phyloP scores from a whole-genome alignment of 2,888 invertebrate genomes.

The Halocaridina rubra region DNA sequence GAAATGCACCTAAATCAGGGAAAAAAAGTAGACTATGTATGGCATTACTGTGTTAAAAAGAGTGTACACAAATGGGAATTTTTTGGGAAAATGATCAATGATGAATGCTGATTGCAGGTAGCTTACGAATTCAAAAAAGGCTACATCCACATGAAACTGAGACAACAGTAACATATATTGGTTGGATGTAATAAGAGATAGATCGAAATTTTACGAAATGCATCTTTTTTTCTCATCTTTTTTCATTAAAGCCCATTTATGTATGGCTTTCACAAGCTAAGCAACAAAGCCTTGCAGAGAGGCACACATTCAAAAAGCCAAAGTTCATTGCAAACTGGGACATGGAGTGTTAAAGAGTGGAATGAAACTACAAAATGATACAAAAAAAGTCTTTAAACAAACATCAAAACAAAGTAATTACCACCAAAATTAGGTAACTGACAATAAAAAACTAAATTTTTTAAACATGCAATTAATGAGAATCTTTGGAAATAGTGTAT shows the following conservation, averaged over 20 bases:
- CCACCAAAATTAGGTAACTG: too few species aligned
- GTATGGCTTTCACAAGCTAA: slow-evolving; percentile 1
- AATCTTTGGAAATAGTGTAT: too few species aligned
- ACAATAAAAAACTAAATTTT: too few species aligned
- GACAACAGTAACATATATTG: too few species aligned
- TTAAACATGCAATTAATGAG: too few species aligned
- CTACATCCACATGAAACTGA: neutral
- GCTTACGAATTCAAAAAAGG: too few species aligned
- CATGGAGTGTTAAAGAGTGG: neutral
- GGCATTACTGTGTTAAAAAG: slow-evolving; percentile 44
- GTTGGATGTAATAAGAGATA: too few species aligned
- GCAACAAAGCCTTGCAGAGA: neutral
- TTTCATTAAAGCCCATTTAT: slow-evolving; percentile 27
- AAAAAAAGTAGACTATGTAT: neutral
- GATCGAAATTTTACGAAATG: too few species aligned
- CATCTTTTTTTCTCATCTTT: neutral
- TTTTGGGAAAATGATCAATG: too few species aligned
- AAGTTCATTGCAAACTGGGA: neutral
- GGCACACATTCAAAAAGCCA: neutral
- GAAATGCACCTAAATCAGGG: neutral
- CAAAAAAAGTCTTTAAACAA: too few species aligned
- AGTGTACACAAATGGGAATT: slow-evolving; percentile 35
- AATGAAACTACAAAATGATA: too few species aligned
- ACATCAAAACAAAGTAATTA: too few species aligned
- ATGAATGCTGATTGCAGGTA: neutral